phyloP scores from a whole-genome alignment of 2,888 invertebrate species.

The Ernsta delagoae region DNA sequence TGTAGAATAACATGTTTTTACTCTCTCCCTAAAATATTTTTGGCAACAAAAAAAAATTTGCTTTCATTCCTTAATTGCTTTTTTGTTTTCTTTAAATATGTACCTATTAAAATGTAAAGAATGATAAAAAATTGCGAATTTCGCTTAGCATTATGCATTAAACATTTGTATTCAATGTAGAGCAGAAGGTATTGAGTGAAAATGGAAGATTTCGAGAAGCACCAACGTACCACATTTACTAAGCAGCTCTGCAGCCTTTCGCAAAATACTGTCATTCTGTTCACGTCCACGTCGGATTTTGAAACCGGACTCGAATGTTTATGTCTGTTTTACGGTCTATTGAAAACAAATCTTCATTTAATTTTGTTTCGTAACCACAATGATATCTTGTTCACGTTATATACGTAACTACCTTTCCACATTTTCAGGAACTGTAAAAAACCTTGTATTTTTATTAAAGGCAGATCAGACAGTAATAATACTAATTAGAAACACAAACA shows the following conservation, averaged over 20 bases:
- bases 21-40: too few relatives aligned
- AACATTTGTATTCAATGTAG: conserved; percentile 62
- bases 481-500: too few relatives aligned
- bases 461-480: too few relatives aligned
- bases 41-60: too few relatives aligned
- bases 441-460: too few relatives aligned
- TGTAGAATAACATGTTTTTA: too few relatives aligned
- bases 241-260: conserved; percentile 65
- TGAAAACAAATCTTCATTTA: conserved; percentile 25
- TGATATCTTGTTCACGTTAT: too few relatives aligned
- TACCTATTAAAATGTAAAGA: background rate
- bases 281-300: conserved; percentile 65
- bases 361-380: conserved; percentile 36
- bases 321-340: conserved; percentile 20
- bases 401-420: too few relatives aligned
- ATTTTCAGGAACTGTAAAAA: too few relatives aligned
- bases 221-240: conserved; percentile 64
- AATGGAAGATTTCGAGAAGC: conserved; percentile 73
- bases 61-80: too few relatives aligned
- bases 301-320: conserved; percentile 49
- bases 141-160: conserved; percentile 6
- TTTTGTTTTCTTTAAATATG: background rate
- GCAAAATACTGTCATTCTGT: conserved; percentile 59
- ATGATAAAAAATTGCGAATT: background rate
- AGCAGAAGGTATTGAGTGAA: conserved; percentile 66